These are phyloP conservation scores for Cydia amplana DNA, from an alignment of 1,140 invertebrate species.

Conservation along the genomic window DNA sequence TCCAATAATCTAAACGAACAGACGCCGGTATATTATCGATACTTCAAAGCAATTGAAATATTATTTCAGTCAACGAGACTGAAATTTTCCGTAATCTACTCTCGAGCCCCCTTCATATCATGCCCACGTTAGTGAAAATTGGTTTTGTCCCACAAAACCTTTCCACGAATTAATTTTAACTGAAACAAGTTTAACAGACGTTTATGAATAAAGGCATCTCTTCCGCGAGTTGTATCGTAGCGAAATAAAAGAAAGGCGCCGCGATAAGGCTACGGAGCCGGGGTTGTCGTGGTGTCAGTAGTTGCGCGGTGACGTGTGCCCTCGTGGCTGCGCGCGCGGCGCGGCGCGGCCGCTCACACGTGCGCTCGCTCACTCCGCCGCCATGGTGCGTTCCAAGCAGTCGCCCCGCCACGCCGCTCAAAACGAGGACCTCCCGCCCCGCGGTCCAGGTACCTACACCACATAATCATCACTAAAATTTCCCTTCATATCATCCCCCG, in stretches of 20 bases:
- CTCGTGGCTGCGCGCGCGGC: slow-evolving; percentile 35
- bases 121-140: too few species aligned
- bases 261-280: slow-evolving; percentile 48
- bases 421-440: slow-evolving; percentile 64
- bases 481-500: neutral
- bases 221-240: neutral
- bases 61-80: neutral
- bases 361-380: slow-evolving; percentile 61
- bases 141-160: too few species aligned
- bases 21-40: slow-evolving; percentile 17
- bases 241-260: slow-evolving; percentile 46
- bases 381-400: slow-evolving; percentile 72
- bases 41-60: slow-evolving; percentile 23
- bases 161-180: neutral
- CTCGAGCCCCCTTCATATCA: too few species aligned
- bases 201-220: neutral
- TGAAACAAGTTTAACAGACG: neutral
- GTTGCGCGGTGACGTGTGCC: slow-evolving; percentile 36
- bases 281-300: slow-evolving; percentile 37
- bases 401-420: slow-evolving; percentile 68
- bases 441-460: slow-evolving; percentile 73
- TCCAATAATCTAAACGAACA: slow-evolving; percentile 12
- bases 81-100: neutral
- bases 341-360: slow-evolving; percentile 34
- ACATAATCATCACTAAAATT: slow-evolving; percentile 22